Base-by-base conservation (phyloP, 2,113 vertebrate species). In the Otocyon megalotis region DNA sequence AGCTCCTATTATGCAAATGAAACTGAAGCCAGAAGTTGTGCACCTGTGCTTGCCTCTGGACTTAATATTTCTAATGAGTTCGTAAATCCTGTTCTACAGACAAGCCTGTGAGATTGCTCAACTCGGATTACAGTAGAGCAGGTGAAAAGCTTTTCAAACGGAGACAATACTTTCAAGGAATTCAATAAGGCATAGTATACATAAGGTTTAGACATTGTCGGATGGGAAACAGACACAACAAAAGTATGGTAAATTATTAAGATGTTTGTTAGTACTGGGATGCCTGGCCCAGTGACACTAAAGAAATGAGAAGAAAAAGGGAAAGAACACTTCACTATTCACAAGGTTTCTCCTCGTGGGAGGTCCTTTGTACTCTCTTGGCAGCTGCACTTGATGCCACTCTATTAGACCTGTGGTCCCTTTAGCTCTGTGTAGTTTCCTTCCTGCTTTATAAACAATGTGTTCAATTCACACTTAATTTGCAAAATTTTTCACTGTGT, bases 1-100 rank as follows among this genome's bases (percentile, higher is more conserved):
- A 93, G 90, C 93, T 96, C 84, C 97, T 97, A 97, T 98, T 98
- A 98, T 98, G 98, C 98, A 98, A 98, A 99, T 98, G 72, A 96
- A 88, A 86, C 62, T 92, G 96, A 98, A 98, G 96, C 97, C 97
- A 98, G 97, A 98, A 98, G 96, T 97, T 76, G 90, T 77, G 96
- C 99, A 99, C 98, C 98, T 98, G 98, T 97, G 96, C 97, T 98
- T 98, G 97, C 90, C 96, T 97, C 90, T 54, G 93, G 90, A 97
- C 97, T 97, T 98, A 98, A 97, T 98, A 98, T 96, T 97, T 95
- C 97, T 97, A 96, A 97, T 81, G 96, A 98, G 76, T 93, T 84
- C 96, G 90, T 69, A 96, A 98, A 98, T 95, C 97, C 97, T 97
- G 20, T 93, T 98, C 90, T 85, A 86, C 60, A 98, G 85, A 94